Percentiles rank a stretch among this genome's conserved stretches.
These are phyloP conservation scores for Myiozetetes cayanensis DNA, from an alignment of 2,113 vertebrate species.

Conservation along the genomic window DNA sequence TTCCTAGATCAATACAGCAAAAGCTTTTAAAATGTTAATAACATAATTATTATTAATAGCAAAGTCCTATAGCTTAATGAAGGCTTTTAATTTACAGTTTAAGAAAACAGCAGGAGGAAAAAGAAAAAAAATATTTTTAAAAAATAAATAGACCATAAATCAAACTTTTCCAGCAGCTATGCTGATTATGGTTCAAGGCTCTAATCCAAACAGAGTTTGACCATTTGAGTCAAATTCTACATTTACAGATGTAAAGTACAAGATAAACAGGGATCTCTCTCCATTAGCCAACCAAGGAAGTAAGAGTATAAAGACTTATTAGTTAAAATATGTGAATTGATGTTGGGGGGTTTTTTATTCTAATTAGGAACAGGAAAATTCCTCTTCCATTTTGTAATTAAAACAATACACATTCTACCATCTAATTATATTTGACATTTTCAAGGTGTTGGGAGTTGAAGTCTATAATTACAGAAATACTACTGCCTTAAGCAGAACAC, in stretches of 20 bases:
- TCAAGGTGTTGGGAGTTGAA: constrained; percentile 42
- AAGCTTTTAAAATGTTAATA: not conserved
- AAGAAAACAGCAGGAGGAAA: not conserved
- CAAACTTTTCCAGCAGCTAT: not conserved
- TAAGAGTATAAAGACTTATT: not conserved
- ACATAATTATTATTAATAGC: not conserved
- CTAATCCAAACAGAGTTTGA: not conserved
- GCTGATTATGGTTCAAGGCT: not conserved
- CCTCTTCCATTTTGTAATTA: constrained; percentile 49
- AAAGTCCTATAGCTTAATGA: not conserved
- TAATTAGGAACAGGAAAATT: constrained; percentile 34
- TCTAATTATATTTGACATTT: constrained; percentile 67
- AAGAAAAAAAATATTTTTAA: not conserved
- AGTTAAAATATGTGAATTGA: not conserved
- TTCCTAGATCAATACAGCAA: not conserved
- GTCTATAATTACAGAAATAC: constrained; percentile 24
- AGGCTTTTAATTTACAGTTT: not conserved
- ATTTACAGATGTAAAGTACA: not conserved
- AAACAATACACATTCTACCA: constrained; percentile 38
- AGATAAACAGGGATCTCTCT: not conserved
- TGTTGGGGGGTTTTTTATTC: not conserved
- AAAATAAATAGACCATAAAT: not conserved
- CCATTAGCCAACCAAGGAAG: not conserved
- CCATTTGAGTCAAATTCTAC: not conserved
- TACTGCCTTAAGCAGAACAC: constrained; percentile 15